These are phyloP conservation scores for Ectemnius cavifrons DNA, from an alignment of 2,888 invertebrate genomes.

Conservation along the genomic window DNA sequence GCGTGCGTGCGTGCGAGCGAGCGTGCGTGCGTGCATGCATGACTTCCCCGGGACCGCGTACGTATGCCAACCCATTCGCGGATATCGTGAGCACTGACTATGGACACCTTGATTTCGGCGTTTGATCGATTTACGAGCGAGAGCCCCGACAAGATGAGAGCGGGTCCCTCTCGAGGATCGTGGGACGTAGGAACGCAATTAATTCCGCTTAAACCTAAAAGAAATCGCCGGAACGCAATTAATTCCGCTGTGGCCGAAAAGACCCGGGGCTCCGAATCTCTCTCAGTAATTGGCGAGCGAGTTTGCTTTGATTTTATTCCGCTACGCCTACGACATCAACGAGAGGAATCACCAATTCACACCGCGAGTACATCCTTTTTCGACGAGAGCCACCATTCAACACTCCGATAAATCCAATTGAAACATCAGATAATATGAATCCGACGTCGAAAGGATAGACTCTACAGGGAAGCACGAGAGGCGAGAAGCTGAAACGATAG, in stretches of 20 bases:
- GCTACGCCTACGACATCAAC: conserved; percentile 13
- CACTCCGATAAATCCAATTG: too few species aligned
- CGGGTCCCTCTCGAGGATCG: conserved; percentile 33
- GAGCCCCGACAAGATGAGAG: conserved; percentile 39
- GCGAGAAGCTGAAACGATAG: conserved; percentile 26
- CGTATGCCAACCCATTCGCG: conserved; percentile 2
- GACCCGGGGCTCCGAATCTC: conserved; percentile 40
- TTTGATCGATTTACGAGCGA: conserved; percentile 67
- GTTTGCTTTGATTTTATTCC: conserved; percentile 38
- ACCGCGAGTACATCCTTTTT: neutral
- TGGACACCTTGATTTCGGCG: conserved; percentile 58
- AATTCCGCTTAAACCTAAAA: conserved; percentile 58
- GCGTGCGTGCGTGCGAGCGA: neutral
- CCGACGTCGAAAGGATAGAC: too few species aligned
- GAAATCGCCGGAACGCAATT: conserved; percentile 57
- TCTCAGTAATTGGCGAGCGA: conserved; percentile 55
- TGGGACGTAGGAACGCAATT: conserved; percentile 58
- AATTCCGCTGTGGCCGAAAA: conserved; percentile 51
- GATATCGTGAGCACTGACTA: conserved; percentile 54
- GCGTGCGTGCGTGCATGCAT: neutral
- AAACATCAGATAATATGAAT: too few species aligned
- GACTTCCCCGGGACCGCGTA: too few species aligned
- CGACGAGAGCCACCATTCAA: neutral
- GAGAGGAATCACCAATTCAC: conserved; percentile 1
- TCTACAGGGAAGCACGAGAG: neutral